Evolutionary conservation across 2,113 vertebrate species (phyloP).

Genomic region (Trichechus manatus): DNA sequence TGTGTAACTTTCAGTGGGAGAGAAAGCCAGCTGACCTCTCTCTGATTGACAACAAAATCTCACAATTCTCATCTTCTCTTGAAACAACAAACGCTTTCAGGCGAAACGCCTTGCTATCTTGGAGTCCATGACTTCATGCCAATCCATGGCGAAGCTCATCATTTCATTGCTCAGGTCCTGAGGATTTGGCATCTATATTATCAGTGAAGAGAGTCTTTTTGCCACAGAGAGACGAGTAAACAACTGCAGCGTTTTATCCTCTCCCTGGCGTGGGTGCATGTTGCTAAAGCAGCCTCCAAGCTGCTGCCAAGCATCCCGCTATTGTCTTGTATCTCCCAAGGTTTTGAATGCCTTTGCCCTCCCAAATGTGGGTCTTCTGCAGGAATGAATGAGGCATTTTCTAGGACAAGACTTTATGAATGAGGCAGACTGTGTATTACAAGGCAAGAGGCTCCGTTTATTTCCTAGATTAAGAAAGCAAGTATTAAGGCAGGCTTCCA

Average conservation of each 20-base stretch:
- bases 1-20: constrained; percentile 54
- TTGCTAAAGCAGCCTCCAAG: constrained; percentile 66
- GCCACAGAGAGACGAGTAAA: constrained; percentile 77
- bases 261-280: constrained; percentile 46
- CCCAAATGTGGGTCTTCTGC: constrained; percentile 70
- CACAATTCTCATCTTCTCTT: constrained; percentile 55
- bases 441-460: constrained; percentile 53
- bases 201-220: constrained; percentile 73
- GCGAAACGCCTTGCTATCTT: constrained; percentile 73
- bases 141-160: neutral
- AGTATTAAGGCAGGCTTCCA: neutral
- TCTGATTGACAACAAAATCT: constrained; percentile 71
- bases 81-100: constrained; percentile 76
- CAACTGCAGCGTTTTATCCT: constrained; percentile 40
- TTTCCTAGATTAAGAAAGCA: constrained; percentile 63
- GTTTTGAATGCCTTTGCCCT: constrained; percentile 71
- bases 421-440: constrained; percentile 60
- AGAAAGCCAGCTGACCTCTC: constrained; percentile 65
- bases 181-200: constrained; percentile 69
- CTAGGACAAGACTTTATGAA: constrained; percentile 81
- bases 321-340: constrained; percentile 75
- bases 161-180: constrained; percentile 34
- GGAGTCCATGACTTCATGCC: constrained; percentile 71
- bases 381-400: constrained; percentile 75
- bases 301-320: constrained; percentile 67